Base-by-base conservation (phyloP, 2,888 invertebrate species). In the Thyatira batis region DNA sequence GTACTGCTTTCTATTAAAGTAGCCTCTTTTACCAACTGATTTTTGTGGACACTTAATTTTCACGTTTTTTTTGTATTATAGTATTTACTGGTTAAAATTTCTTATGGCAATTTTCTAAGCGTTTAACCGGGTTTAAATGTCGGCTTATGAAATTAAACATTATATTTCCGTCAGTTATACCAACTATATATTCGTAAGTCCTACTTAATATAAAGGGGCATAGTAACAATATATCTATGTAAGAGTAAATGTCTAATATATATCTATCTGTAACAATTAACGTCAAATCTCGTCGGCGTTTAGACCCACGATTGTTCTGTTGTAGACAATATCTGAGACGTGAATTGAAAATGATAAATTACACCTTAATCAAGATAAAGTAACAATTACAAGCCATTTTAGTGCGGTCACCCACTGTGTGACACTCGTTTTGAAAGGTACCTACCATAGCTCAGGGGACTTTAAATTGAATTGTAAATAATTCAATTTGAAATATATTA, bases 241-340 rank as follows among this genome's bases (percentile, higher is more conserved):
- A 63, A 54, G 53, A 55, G 57, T 61, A 53, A 65, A 63, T 63
- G 60, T 50, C 11, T 20, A 61, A 65, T 62, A 61, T 62, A 58
- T 58, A 65, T 50, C 65, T 60, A 75, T 77, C 66, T 69, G 67
- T 76, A 74, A 75, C 71, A 69, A 77, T 76, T 71, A 77, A 71
- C 60, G 74, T 69, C 63, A 53, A 45, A 48, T 48, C 62, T 59
- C 27, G 20, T 62, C 25, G 48, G 54, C 70, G 65, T 67, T 63
- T 63, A 66, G 63, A 62, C 62, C 25, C 63, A 61, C 63, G 65
- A 71, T 62, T 68, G 69, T 65, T 67, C 63, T 54, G 56, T 58
- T 68, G 53, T 50, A 49, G 54, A 25, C 17, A 48, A 43, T 49
- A 48, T 54, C 55, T 11, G 52, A 45, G 53, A 61, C 61, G 60